Conservation (phyloP, 1,140 invertebrate species). For the Dreissena rostriformis region DNA sequence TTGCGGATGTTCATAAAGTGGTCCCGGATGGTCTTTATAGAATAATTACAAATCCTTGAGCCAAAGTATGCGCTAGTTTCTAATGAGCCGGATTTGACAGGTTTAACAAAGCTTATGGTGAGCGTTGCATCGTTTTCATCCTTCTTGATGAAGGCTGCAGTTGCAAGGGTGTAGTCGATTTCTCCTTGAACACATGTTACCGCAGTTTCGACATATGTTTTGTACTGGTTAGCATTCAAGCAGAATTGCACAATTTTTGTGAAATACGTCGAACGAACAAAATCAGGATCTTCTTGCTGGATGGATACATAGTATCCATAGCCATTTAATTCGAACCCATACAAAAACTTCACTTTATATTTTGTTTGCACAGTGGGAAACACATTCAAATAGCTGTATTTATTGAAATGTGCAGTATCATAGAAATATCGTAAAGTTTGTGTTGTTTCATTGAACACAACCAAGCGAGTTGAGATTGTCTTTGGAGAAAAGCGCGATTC, state of each 20-base stretch:
- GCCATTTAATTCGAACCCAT: conserved; percentile 54
- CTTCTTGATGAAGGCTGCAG: conserved; percentile 26
- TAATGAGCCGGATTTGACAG: not conserved
- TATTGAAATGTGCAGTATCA: not conserved
- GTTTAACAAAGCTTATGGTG: conserved; percentile 52
- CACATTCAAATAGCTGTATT: conserved; percentile 57
- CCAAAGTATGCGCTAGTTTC: conserved; percentile 27
- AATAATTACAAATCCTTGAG: conserved; percentile 56
- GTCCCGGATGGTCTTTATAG: conserved; percentile 1
- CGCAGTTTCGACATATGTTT: conserved; percentile 61
- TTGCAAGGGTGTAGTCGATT: conserved; percentile 51
- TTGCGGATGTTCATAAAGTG: conserved; percentile 35
- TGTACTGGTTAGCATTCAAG: conserved; percentile 52
- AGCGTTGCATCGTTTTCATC: conserved; percentile 22
- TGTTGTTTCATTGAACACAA: conserved; percentile 21
- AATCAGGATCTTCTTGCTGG: conserved; percentile 51
- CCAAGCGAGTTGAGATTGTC: conserved; percentile 57
- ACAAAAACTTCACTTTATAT: conserved; percentile 60
- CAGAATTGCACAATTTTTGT: conserved; percentile 62
- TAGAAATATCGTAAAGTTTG: conserved; percentile 37
- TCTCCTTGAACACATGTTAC: conserved; percentile 46
- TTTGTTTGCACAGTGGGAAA: conserved; percentile 16
- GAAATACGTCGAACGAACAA: not conserved
- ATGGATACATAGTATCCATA: conserved; percentile 61
- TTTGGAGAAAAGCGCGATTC: conserved; percentile 53